Conservation (phyloP, 2,888 invertebrate species). For the Scaptomyza caliginosa region DNA sequence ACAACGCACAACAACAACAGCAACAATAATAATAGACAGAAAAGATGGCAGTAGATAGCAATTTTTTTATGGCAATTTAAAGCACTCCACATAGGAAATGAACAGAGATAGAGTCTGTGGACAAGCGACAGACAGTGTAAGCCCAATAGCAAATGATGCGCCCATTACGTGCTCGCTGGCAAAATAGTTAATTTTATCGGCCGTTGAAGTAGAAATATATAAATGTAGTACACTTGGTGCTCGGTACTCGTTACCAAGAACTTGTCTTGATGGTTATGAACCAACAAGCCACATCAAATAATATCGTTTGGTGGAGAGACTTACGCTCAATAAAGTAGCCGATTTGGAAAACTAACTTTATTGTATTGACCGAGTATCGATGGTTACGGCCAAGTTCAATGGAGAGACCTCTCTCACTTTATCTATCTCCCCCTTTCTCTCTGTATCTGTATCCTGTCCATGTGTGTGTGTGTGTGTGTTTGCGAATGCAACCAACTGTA, state of each 20-base stretch:
- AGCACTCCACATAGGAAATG: constrained; percentile 69
- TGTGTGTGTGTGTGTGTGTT: constrained; percentile 47
- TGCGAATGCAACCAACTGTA: constrained; percentile 76
- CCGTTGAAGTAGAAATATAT: constrained; percentile 72
- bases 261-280: constrained; percentile 66
- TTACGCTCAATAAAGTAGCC: constrained; percentile 78
- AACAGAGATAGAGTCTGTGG: constrained; percentile 16
- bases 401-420: constrained; percentile 32
- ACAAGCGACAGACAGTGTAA: constrained; percentile 10
- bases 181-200: constrained; percentile 77
- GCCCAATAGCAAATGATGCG: constrained; percentile 66
- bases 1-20: constrained; percentile 27
- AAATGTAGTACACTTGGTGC: constrained; percentile 47
- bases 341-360: constrained; percentile 74
- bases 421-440: neutral
- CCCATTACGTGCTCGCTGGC: constrained; percentile 68
- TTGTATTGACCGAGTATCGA: constrained; percentile 57
- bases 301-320: constrained; percentile 60
- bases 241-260: neutral
- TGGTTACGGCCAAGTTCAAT: constrained; percentile 64
- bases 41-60: constrained; percentile 66
- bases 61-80: constrained; percentile 76
- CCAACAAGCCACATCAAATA: constrained; percentile 71
- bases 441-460: neutral
- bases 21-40: constrained; percentile 32